A percentile compares a stretch with the other conserved stretches of the same genome.
phyloP scores from a whole-genome alignment of 2,113 vertebrate species.

The Fulica atra region DNA sequence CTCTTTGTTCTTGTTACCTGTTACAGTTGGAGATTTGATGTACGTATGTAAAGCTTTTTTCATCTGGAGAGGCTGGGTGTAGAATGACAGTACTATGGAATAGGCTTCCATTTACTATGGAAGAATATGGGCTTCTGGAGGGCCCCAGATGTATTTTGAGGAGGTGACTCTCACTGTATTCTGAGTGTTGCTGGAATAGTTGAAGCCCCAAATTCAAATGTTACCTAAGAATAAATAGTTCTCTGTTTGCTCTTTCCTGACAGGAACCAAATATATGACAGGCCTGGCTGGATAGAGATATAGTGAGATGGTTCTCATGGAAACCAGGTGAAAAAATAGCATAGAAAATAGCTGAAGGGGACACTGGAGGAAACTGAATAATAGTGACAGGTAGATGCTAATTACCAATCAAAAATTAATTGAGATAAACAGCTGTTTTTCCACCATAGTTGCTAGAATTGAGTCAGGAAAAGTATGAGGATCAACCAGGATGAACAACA shows the following conservation, averaged over 20 bases:
- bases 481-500: slow-evolving; percentile 37
- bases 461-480: slow-evolving; percentile 33
- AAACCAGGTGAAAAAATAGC: slow-evolving; percentile 68
- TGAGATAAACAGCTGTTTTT: slow-evolving; percentile 74
- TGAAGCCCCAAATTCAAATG: neutral
- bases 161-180: neutral
- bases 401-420: slow-evolving; percentile 75
- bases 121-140: neutral
- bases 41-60: neutral
- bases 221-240: neutral
- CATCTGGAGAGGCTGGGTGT: neutral
- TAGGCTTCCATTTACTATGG: neutral
- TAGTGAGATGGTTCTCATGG: slow-evolving; percentile 68
- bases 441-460: slow-evolving; percentile 37
- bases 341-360: slow-evolving; percentile 59
- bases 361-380: slow-evolving; percentile 45
- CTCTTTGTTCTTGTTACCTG: neutral
- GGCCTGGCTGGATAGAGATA: neutral
- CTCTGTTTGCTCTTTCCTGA: neutral
- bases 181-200: neutral
- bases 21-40: neutral
- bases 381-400: slow-evolving; percentile 72
- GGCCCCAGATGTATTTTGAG: neutral
- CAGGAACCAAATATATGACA: neutral
- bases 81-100: neutral